These are phyloP conservation scores for Acanthiza pusilla DNA, from an alignment of 2,797 vertebrate genomes.

Conservation along the genomic window DNA sequence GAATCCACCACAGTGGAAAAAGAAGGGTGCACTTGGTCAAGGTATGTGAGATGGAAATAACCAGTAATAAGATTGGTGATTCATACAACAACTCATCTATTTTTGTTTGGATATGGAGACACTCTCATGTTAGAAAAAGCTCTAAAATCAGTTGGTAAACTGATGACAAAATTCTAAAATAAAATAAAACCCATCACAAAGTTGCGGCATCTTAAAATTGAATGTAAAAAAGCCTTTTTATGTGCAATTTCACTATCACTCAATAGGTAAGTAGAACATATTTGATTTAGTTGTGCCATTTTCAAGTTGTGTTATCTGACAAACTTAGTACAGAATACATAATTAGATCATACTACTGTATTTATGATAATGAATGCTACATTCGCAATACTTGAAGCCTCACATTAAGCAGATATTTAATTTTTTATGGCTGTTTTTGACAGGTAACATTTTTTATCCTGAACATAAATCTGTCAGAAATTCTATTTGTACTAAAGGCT, in stretches of 20 bases:
- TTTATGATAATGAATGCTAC: conserved; percentile 55
- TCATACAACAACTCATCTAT: neutral
- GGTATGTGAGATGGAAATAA: neutral
- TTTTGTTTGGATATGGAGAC: neutral
- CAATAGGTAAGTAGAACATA: conserved; percentile 41
- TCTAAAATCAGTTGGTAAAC: neutral
- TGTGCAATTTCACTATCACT: conserved; percentile 41
- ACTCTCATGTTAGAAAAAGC: neutral
- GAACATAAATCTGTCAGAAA: conserved; percentile 46
- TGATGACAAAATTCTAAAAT: neutral
- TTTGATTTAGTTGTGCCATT: conserved; percentile 55
- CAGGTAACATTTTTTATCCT: conserved; percentile 51
- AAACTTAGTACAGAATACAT: conserved; percentile 46
- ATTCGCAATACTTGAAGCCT: conserved; percentile 40
- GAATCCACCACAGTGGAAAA: neutral
- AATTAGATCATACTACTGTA: conserved; percentile 55
- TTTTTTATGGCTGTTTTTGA: conserved; percentile 61
- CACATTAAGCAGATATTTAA: conserved; percentile 45
- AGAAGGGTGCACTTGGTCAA: neutral
- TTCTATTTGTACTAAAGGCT: conserved; percentile 50
- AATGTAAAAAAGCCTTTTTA: conserved; percentile 34
- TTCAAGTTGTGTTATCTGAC: conserved; percentile 63
- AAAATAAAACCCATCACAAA: neutral
- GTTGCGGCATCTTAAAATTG: neutral
- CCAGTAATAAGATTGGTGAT: neutral